phyloP scores from a whole-genome alignment of 2,888 invertebrate genomes.

The Chymomyza caudatula region DNA sequence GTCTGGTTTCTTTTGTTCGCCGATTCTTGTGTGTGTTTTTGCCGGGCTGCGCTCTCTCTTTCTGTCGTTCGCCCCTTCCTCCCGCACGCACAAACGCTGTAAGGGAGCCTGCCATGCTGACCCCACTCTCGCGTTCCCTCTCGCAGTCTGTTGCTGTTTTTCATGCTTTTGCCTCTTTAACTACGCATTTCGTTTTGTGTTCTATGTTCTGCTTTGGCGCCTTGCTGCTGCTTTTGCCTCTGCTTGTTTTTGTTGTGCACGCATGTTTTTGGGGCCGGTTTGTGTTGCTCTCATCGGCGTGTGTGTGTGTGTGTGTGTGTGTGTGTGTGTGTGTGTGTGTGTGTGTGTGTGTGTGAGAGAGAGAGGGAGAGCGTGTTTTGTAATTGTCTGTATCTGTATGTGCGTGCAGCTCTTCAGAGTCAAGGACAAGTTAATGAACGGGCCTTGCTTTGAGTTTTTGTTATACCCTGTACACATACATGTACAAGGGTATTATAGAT shows the following conservation, averaged over 20 bases:
- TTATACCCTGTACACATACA: too few species aligned
- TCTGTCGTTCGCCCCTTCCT: slow-evolving; percentile 16
- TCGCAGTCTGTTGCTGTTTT: background rate
- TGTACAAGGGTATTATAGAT: too few species aligned
- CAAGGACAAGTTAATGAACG: slow-evolving; percentile 71
- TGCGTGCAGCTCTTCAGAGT: slow-evolving; percentile 46
- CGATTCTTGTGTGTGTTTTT: slow-evolving; percentile 17
- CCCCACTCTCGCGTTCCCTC: background rate
- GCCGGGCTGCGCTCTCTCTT: background rate
- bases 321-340: slow-evolving; percentile 35
- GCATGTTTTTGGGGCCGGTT: slow-evolving; percentile 25
- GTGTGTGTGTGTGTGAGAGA: slow-evolving; percentile 20
- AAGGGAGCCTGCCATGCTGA: background rate
- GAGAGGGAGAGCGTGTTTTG: too few species aligned
- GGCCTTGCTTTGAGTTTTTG: slow-evolving; percentile 38
- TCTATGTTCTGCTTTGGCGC: slow-evolving; percentile 32
- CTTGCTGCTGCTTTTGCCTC: too few species aligned
- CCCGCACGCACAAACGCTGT: background rate
- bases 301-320: slow-evolving; percentile 6
- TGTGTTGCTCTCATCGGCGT: slow-evolving; percentile 23
- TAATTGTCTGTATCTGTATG: slow-evolving; percentile 10
- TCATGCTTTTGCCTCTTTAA: slow-evolving; percentile 15
- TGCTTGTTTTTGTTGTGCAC: slow-evolving; percentile 26
- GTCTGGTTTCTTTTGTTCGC: slow-evolving; percentile 18
- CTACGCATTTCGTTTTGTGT: slow-evolving; percentile 25